Evolutionary conservation across 1,140 invertebrate genomes (phyloP).

Genomic region (Pemphigus obesinymphae): DNA sequence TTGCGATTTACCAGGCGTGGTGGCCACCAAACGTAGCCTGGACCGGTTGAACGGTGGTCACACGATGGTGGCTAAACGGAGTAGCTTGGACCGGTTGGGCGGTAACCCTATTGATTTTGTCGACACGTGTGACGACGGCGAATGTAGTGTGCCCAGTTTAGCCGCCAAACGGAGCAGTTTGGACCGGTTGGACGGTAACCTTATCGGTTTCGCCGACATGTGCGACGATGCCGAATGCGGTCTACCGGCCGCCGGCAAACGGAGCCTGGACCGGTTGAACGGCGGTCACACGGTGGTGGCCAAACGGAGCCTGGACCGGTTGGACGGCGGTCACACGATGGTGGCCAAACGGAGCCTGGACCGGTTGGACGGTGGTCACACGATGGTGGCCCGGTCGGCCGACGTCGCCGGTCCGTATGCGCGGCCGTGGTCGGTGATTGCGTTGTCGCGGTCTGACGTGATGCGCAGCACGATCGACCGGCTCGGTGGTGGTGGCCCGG

Average conservation of each 20-base stretch:
- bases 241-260: neutral
- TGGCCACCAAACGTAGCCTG: neutral
- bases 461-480: neutral
- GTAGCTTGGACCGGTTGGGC: neutral
- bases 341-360: neutral
- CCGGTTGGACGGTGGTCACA: neutral
- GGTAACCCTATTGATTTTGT: neutral
- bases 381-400: neutral
- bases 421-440: neutral
- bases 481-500: neutral
- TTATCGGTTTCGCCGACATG: neutral
- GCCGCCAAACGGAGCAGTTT: neutral
- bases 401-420: neutral
- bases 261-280: neutral
- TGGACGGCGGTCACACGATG: neutral
- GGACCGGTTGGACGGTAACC: neutral
- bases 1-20: too few relatives aligned
- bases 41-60: neutral
- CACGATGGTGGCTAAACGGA: neutral
- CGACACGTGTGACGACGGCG: neutral
- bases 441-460: neutral
- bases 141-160: neutral
- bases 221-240: too few relatives aligned
- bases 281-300: neutral
- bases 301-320: neutral